These are phyloP conservation scores for Lathamus discolor DNA, from an alignment of 2,113 vertebrate genomes.

Conservation along the genomic window DNA sequence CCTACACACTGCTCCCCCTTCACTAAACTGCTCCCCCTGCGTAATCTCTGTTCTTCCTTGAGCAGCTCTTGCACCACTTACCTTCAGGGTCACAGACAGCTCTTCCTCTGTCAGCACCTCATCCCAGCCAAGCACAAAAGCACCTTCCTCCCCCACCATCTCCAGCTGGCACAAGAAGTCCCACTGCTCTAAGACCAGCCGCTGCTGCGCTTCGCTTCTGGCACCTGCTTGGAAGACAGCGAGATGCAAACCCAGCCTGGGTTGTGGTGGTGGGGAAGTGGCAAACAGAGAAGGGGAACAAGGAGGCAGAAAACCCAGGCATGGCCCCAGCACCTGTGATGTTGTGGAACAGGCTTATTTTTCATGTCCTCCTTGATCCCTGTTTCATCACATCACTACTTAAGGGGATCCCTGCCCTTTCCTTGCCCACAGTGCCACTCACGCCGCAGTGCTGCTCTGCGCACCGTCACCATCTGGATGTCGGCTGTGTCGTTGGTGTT, in stretches of 20 bases:
- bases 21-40: background rate
- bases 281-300: no score
- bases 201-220: conserved; percentile 62
- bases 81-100: conserved; percentile 85
- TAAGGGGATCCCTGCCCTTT: background rate
- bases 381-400: fast-evolving
- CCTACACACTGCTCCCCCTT: background rate
- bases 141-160: conserved; percentile 82
- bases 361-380: background rate
- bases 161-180: conserved; percentile 80
- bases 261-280: no score
- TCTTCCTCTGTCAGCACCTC: conserved; percentile 89
- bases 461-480: conserved; percentile 82
- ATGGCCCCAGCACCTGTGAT: background rate
- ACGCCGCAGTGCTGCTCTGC: conserved; percentile 80
- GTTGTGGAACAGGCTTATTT: background rate
- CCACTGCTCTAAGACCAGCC: conserved; percentile 80
- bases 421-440: background rate
- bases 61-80: conserved; percentile 20
- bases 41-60: background rate
- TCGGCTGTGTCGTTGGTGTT: conserved; percentile 88
- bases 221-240: conserved; percentile 59
- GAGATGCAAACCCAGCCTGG: fast-evolving
- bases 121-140: conserved; percentile 84
- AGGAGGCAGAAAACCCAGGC: background rate